Base-by-base conservation (phyloP, 2,797 vertebrate species). In the Microhierax caerulescens region DNA sequence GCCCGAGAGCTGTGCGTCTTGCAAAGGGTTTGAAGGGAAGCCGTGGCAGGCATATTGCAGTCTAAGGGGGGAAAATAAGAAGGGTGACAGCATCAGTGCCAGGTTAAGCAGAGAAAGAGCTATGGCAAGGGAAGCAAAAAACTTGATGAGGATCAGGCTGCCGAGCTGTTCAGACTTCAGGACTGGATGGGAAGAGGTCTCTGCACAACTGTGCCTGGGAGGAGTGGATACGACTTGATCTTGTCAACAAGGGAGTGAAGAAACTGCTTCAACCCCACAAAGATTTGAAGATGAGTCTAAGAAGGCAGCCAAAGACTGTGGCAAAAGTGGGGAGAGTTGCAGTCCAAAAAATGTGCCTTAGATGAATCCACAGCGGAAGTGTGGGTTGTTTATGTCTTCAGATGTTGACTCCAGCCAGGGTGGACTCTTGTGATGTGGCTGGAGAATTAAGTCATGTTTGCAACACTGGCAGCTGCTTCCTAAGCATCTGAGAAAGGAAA, bases 401-500 rank as follows among this genome's bases (percentile, higher is more conserved):
- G 67, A 94, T 79, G 80, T 5, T 92, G 92, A 87, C 74, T 93
- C 51, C 83, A 92, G 94, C 74, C 30, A 6, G 86, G 78, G 84
- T 74, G 92, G 94, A 96, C 95, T 93, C 94, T 21, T 96, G 70
- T 95, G 92, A 97, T 96, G 94, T 96, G 95, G 96, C 93, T 91
- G 78, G 39, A 68, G 77, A 79, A 85, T 82, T 87, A 85, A 96
- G 91, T 85, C 94, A 92, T 93, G 83, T 85, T 80, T 93, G 81
- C 87, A 92, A 85, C 67, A 70, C 77, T 94, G 91, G 86, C 96
- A 95, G 94, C 94, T 95, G 95, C 84, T 67, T 45, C 65, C 61
- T n/a, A 88, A 75, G 65, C 77, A 85, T 88, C 70, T 68, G 68
- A 95, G 94, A 77, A 83, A 85, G 21, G 32, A 85, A 96, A 93